A percentile compares a stretch with the other conserved stretches of the same genome.
phyloP scores from a whole-genome alignment of 2,888 invertebrate species.

The Strigamia transsilvanica region DNA sequence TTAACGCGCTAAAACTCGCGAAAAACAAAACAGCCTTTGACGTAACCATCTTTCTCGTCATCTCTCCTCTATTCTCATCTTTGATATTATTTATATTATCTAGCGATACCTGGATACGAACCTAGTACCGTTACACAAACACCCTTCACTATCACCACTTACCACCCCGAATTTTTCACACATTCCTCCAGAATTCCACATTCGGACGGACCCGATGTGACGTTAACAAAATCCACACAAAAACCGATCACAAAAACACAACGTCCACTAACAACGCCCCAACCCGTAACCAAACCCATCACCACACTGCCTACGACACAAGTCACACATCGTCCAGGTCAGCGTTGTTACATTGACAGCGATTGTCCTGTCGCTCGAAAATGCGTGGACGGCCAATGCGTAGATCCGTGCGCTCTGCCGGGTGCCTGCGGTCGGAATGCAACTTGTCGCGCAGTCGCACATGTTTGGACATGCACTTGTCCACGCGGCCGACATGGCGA shows the following conservation, averaged over 20 bases:
- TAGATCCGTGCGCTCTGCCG: conserved; percentile 74
- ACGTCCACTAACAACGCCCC: not conserved
- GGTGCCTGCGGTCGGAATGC: conserved; percentile 80
- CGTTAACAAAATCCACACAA: not conserved
- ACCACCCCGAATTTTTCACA: not conserved
- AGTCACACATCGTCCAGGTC: conserved; percentile 4
- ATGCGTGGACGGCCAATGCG: conserved; percentile 69
- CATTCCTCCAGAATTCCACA: conserved; percentile 15
- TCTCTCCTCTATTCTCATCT: not conserved
- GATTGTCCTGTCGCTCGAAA: conserved; percentile 57
- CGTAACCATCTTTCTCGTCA: not conserved
- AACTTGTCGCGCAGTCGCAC: conserved; percentile 76
- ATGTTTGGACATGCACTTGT: conserved; percentile 78
- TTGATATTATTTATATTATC: not conserved
- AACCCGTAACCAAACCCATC: not conserved
- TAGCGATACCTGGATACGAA: conserved; percentile 26
- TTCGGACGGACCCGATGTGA: not conserved
- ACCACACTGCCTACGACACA: too few relatives aligned
- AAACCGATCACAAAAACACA: not conserved
- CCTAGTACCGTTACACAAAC: conserved; percentile 7
- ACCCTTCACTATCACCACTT: conserved; percentile 1
- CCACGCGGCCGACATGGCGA: conserved; percentile 80
- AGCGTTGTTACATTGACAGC: conserved; percentile 53
- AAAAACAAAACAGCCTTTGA: not conserved
- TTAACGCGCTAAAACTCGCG: not conserved